Base-by-base conservation (phyloP, 2,797 vertebrate genomes). In the Hyperoplus lanceolatus region DNA sequence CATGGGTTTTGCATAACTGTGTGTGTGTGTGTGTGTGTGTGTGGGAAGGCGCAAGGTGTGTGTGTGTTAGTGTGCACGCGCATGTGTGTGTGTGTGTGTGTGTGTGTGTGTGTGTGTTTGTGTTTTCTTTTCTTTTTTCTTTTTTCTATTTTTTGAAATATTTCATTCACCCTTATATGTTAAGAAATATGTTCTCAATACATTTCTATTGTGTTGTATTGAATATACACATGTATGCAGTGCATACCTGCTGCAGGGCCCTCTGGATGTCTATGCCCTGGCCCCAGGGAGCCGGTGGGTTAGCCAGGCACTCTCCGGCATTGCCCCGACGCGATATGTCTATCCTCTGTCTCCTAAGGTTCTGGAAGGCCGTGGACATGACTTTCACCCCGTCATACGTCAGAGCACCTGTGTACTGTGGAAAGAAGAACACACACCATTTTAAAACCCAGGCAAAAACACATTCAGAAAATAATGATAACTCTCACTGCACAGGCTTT, bases 261-360 rank as follows among this genome's bases (percentile, higher is more conserved):
- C 98, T 96, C 94, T 99, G 98, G 90, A 99, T 99, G 93, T 99
- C 98, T 6, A 99, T 99, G 63, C 98, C 98, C 80, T 99, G 98
- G 29, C 98, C 98, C 98, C 98, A 99, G 62, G 98, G 98, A 79
- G 99, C 97, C 0, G 98, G 97, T 0, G 98, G 98, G 89, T 99
- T 99, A 88, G 98, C 98, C 10, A 99, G 95, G 87, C 98, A 99
- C 90, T 99, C 98, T 2, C 98, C 98, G 0, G 98, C 98, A 0
- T 99, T 99, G 62, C 98, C 98, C 0, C 98, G 95, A 36, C 98
- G 97, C 71, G 98, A 98, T 85, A 99, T 99, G 86, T 99, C 98
- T 56, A 99, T 99, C 87, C 98, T 95, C 89, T 99, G 98, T 88
- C 95, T 96, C 85, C 98, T 91, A 8, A 99, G 92, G 87, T 97